phyloP scores from a whole-genome alignment of 1,140 invertebrate species.

The Ceratina calcarata region DNA sequence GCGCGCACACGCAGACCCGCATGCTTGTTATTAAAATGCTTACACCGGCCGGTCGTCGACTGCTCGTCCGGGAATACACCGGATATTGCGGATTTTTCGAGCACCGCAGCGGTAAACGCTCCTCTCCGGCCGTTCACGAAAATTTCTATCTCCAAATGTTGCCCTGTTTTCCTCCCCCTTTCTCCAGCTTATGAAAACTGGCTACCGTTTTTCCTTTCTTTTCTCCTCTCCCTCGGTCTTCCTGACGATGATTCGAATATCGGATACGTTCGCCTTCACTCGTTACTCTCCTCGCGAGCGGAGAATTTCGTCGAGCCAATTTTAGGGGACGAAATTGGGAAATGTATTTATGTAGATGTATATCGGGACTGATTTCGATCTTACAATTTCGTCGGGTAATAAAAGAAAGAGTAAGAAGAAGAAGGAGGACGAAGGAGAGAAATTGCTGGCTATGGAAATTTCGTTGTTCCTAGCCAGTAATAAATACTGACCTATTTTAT shows the following conservation, averaged over 20 bases:
- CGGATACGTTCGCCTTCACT: neutral
- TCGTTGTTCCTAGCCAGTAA: conserved; percentile 46
- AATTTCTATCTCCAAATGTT: conserved; percentile 34
- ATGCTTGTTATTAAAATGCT: conserved; percentile 64
- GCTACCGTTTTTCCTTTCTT: neutral
- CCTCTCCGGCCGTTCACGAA: conserved; percentile 1
- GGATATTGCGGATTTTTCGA: conserved; percentile 54
- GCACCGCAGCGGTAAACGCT: conserved; percentile 6
- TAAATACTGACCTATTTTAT: conserved; percentile 63
- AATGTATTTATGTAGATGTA: neutral
- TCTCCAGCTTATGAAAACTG: conserved; percentile 22
- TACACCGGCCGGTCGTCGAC: conserved; percentile 27
- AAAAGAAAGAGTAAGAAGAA: neutral
- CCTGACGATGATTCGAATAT: neutral
- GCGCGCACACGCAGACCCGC: neutral
- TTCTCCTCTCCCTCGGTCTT: too few species aligned
- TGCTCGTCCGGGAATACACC: conserved; percentile 15
- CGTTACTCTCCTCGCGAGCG: neutral
- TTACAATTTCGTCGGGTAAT: conserved; percentile 12
- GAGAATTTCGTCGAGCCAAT: neutral
- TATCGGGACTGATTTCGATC: conserved; percentile 6
- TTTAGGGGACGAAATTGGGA: neutral
- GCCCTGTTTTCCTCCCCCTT: neutral
- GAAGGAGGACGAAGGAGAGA: too few species aligned
- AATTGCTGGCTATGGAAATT: conserved; percentile 30